Conservation (phyloP, 2,888 invertebrate species). For the Dysmachus trigonus region DNA sequence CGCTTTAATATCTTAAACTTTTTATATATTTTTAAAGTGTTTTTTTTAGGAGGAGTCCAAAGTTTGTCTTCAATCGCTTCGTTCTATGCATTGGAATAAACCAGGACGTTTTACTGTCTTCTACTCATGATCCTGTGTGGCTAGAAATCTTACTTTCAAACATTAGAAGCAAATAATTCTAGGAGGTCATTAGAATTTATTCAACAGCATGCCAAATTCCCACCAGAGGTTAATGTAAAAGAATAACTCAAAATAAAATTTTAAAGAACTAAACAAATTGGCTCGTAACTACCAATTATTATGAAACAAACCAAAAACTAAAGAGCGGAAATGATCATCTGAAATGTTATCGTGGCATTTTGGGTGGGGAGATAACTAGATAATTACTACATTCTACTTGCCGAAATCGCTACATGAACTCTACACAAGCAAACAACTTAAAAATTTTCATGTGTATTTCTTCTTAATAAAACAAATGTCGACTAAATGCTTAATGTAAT, state of each 20-base stretch:
- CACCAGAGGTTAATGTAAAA: constrained; percentile 7
- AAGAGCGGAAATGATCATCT: background rate
- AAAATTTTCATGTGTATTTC: constrained; percentile 4
- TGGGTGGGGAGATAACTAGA: constrained; percentile 40
- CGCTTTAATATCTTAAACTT: background rate
- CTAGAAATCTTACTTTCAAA: constrained; percentile 13
- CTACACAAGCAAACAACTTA: constrained; percentile 60
- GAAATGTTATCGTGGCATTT: constrained; percentile 20
- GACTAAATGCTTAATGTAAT: background rate
- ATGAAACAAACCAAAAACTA: background rate
- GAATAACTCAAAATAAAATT: background rate
- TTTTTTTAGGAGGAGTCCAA: background rate
- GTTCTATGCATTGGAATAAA: background rate
- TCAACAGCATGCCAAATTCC: constrained; percentile 40
- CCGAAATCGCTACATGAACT: constrained; percentile 55
- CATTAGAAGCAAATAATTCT: constrained; percentile 21
- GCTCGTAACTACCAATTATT: constrained; percentile 20
- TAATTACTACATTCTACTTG: constrained; percentile 57
- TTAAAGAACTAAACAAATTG: background rate
- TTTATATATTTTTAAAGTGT: background rate
- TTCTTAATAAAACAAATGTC: background rate
- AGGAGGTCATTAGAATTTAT: constrained; percentile 5
- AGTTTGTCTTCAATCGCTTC: constrained; percentile 1
- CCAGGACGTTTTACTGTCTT: background rate
- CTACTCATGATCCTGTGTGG: constrained; percentile 6